Percentiles rank a stretch among this genome's conserved stretches.
Conservation (phyloP, 2,113 vertebrate genomes). For the Cheilinus undulatus region DNA sequence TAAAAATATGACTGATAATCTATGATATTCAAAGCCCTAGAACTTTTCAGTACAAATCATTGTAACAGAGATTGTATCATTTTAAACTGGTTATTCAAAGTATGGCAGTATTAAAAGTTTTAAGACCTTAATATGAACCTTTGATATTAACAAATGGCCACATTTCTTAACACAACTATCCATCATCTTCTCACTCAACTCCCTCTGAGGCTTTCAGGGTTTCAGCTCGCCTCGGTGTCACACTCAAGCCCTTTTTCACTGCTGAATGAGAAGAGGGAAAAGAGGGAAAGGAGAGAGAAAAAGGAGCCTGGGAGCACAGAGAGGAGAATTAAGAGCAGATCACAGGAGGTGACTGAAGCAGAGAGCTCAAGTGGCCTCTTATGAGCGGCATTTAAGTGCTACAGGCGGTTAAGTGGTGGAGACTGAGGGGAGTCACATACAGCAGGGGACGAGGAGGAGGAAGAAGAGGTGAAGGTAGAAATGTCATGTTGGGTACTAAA, state of each 20-base stretch:
- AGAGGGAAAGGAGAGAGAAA: constrained; percentile 14
- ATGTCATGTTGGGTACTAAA: constrained; percentile 55
- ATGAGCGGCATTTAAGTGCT: constrained; percentile 73
- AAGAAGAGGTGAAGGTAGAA: not conserved
- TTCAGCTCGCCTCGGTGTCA: constrained; percentile 4
- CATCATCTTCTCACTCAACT: not conserved
- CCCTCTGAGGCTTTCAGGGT: constrained; percentile 26
- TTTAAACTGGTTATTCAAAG: too few relatives aligned
- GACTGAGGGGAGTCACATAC: constrained; percentile 24
- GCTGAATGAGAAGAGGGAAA: constrained; percentile 21
- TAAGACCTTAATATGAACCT: too few relatives aligned
- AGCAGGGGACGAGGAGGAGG: not conserved
- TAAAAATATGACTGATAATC: too few relatives aligned
- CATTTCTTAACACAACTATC: constrained; percentile 27
- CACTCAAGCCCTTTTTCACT: constrained; percentile 43
- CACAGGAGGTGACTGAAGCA: constrained; percentile 55
- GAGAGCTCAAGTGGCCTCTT: constrained; percentile 68
- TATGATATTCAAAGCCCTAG: too few relatives aligned
- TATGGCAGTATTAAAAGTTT: too few relatives aligned
- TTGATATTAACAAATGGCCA: too few relatives aligned
- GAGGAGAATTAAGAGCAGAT: constrained; percentile 69
- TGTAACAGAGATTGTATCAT: too few relatives aligned
- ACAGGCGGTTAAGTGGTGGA: constrained; percentile 62
- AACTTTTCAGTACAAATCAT: too few relatives aligned
- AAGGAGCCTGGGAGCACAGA: constrained; percentile 22